A percentile compares a stretch with the other conserved stretches of the same genome.
Evolutionary conservation across 1,140 invertebrate species (phyloP).

Genomic region (Drosophila virilis): DNA sequence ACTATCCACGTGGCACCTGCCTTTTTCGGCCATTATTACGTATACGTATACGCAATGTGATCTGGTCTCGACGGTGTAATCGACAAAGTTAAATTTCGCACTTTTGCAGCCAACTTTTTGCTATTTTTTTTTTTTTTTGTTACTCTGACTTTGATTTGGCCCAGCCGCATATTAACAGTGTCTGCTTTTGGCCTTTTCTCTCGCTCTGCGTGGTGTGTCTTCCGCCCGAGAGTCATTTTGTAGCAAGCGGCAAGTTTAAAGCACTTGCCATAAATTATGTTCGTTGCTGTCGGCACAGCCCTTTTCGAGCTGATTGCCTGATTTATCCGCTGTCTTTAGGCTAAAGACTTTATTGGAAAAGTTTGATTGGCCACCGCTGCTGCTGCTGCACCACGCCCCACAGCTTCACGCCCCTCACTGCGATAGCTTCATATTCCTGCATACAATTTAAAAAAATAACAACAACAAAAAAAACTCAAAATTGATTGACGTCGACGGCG

Average conservation of each 20-base stretch:
- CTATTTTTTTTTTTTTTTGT: conserved; percentile 13
- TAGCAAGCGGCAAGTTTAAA: conserved; percentile 59
- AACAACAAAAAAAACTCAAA: conserved; percentile 15
- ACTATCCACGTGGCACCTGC: conserved; percentile 49
- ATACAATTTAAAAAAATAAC: conserved; percentile 19
- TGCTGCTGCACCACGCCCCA: conserved; percentile 3
- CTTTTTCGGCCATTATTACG: conserved; percentile 49
- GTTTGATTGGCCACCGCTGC: conserved; percentile 65
- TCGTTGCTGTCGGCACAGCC: conserved; percentile 54
- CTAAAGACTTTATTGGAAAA: conserved; percentile 81
- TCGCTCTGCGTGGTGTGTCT: neutral
- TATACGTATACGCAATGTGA: conserved; percentile 68
- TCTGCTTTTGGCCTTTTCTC: neutral
- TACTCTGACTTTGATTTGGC: conserved; percentile 47
- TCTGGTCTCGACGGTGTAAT: conserved; percentile 73
- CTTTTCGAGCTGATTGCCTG: conserved; percentile 70
- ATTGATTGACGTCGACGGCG: conserved; percentile 67
- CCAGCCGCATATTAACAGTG: conserved; percentile 53
- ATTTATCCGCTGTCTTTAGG: conserved; percentile 79
- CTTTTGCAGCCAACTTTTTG: conserved; percentile 49
- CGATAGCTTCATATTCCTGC: conserved; percentile 61
- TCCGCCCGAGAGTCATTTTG: conserved; percentile 47
- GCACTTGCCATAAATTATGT: conserved; percentile 73
- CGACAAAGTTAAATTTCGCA: conserved; percentile 77
- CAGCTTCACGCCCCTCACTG: neutral